phyloP scores from a whole-genome alignment of 2,888 invertebrate genomes.

The Blomia tropicalis region DNA sequence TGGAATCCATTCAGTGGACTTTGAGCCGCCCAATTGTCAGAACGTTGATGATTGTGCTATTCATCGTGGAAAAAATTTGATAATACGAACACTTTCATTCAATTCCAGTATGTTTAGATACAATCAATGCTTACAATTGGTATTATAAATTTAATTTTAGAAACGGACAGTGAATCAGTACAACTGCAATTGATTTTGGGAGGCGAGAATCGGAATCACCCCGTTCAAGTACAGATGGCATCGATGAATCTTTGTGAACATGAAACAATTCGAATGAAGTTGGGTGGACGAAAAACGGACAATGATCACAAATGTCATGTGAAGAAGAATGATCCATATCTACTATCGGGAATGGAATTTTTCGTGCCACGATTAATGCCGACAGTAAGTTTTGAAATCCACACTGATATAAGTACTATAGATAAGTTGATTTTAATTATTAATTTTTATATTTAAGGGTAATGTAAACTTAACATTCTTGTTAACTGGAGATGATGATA shows the following conservation, averaged over 20 bases:
- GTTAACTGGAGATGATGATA: neutral
- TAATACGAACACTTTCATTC: neutral
- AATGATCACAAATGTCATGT: neutral
- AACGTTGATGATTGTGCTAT: neutral
- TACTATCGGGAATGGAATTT: neutral
- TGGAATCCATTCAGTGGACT: neutral
- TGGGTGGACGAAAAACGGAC: no score
- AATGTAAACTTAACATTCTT: slow-evolving; percentile 1
- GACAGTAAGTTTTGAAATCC: neutral
- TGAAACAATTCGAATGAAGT: neutral
- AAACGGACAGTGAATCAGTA: neutral
- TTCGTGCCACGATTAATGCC: slow-evolving; percentile 3
- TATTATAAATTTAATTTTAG: no score
- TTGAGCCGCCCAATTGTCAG: neutral
- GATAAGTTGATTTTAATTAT: neutral
- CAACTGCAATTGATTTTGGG: neutral
- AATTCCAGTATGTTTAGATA: neutral
- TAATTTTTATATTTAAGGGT: neutral
- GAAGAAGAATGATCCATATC: neutral
- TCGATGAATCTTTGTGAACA: neutral
- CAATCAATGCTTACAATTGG: no score
- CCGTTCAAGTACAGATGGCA: neutral
- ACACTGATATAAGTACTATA: no score
- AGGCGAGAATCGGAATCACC: neutral
- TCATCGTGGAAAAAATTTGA: neutral